A percentile compares a stretch with the other conserved stretches of the same genome.
phyloP scores from a whole-genome alignment of 2,888 invertebrate species.

The Erebia palarica region DNA sequence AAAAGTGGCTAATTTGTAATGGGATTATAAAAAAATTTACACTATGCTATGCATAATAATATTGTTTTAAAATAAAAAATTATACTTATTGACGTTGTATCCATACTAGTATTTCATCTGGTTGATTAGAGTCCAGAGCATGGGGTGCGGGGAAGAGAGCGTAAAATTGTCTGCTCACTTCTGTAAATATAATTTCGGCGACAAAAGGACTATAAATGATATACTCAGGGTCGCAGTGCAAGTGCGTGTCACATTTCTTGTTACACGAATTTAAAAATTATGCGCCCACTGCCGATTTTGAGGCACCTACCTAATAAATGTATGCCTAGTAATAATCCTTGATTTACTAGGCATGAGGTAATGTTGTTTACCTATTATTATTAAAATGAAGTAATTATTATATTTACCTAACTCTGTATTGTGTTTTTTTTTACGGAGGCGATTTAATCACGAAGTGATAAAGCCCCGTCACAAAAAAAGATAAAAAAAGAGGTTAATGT shows the following conservation, averaged over 20 bases:
- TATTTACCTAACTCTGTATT: too few species aligned
- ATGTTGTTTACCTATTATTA: too few species aligned
- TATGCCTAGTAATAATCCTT: neutral
- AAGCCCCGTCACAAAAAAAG: too few species aligned
- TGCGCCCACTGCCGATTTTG: constrained; percentile 40
- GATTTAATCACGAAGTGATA: too few species aligned
- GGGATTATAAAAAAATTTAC: too few species aligned
- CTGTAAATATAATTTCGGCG: constrained; percentile 82
- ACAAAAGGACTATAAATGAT: constrained; percentile 82
- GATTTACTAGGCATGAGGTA: neutral
- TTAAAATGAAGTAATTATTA: too few species aligned
- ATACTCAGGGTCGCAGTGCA: constrained; percentile 72
- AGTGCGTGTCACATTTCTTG: constrained; percentile 65
- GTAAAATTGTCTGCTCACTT: constrained; percentile 83
- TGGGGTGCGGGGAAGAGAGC: constrained; percentile 79
- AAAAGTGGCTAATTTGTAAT: too few species aligned
- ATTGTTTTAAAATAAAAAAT: neutral
- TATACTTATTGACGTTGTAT: constrained; percentile 32
- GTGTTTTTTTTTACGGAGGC: too few species aligned
- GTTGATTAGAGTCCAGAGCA: constrained; percentile 76
- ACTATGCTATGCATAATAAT: too few species aligned
- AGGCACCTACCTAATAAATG: neutral
- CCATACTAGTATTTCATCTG: constrained; percentile 56
- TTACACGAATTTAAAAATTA: constrained; percentile 66
- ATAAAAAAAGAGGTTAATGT: too few species aligned